Evolutionary conservation across 2,888 invertebrate genomes (phyloP), one percentile per base, ranked within the genome.

Genomic region (Brenthis hecate): DNA sequence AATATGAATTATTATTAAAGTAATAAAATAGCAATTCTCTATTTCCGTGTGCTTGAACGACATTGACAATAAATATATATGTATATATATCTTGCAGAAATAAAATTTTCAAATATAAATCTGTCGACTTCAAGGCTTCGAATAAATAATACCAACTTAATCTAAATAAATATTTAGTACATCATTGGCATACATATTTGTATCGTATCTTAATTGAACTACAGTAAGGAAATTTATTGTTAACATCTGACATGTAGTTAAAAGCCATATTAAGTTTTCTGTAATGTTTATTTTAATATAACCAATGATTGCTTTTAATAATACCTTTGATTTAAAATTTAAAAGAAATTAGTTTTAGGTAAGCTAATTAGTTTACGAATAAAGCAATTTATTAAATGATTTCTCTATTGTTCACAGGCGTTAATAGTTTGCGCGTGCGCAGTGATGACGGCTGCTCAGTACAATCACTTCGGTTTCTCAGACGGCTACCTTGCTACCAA

Each of bases 401-500:
- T 70, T 73, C 72, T 78, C 63, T 73, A 74, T 77, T 85, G 83
- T 84, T 85, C 75, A n/a, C 91, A 93, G 93, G 85, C 85, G 72
- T 75, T 92, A 77, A 87, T 89, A 61, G 71, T 91, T 69, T 87
- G 90, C 79, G 87, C 85, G 76, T 89, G 93, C 86, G 73, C 92
- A 73, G 88, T 89, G 72, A 75, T 92, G 28, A 83, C 88, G 67
- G 80, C 85, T 54, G 92, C 91, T 28, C 93, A 93, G 77, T 93
- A 81, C 74, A 85, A 82, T 13, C 80, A 83, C 67, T 85, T 83
- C 71, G 86, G 85, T 32, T 88, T 81, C 76, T 81, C 83, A 36
- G 89, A 90, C 69, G 86, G 82, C 8, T 92, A 88, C 77, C 87
- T 92, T 70, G 86, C 88, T 19, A 88, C 87, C 47, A 88, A 85